Base-by-base conservation (phyloP, 2,113 vertebrate species). In the Platycercus adscitus region DNA sequence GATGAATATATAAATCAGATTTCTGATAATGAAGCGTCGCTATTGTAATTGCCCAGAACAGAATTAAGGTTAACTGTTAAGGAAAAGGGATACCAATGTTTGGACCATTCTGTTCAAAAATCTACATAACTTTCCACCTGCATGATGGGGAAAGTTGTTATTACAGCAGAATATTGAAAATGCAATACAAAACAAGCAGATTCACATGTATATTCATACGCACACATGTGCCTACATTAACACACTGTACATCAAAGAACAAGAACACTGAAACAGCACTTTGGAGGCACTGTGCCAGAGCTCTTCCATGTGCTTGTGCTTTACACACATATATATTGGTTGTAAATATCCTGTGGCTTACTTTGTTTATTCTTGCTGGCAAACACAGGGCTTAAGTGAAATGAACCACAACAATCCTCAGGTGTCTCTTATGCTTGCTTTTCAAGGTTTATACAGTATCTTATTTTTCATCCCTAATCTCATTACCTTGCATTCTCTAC, bases 381-480 rank as follows among this genome's bases (percentile, higher is more conserved):
- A 87, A 94, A 81, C 50, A 69, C 2, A 3, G 20, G 47, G 64
- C 78, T 93, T 76, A 75, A 89, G 53, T 71, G 58, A 86, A 88
- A 28, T 44, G 65, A 88, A 65, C 86, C 91, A 52, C 50, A 53
- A 0, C 68, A 81, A 29, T 63, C 80, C 75, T 80, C 2, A 0
- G 39, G 43, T 83, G 73, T 65, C 29, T 69, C 50, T 63, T 43
- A 9, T 73, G 35, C 81, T 92, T 94, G 65, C 53, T 90, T 93
- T 88, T 63, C 61, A 88, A 65, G 52, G 61, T 86, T 93, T 93
- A 58, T 70, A 39, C 35, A 60, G 61, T 39, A 50, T 73, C 64
- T 83, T 88, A 61, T 88, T 97, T 92, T 95, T 93, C 81, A 95
- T 77, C 46, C 53, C 17, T 93, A 84, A 84, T 90, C 69, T 96